Evolutionary conservation across 1,140 invertebrate genomes (phyloP).

Genomic region (Drosophila novamexicana): DNA sequence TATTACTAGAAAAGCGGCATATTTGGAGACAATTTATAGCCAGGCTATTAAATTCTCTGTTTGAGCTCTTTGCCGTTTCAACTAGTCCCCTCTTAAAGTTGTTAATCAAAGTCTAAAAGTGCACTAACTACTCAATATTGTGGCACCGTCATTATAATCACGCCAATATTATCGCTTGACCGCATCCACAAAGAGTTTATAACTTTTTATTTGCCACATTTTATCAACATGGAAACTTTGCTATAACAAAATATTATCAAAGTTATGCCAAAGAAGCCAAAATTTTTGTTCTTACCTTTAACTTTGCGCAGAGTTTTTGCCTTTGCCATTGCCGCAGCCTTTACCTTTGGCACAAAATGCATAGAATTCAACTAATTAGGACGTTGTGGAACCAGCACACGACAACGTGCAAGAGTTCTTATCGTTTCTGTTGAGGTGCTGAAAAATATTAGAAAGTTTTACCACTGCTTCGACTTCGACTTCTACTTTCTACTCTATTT

Average conservation of each 20-base stretch:
- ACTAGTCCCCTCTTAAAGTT: neutral
- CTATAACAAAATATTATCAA: constrained; percentile 77
- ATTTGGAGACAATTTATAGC: too few species aligned
- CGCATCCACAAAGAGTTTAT: constrained; percentile 45
- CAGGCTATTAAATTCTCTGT: too few species aligned
- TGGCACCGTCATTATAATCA: constrained; percentile 40
- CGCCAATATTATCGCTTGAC: constrained; percentile 33
- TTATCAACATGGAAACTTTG: constrained; percentile 74
- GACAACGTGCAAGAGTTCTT: constrained; percentile 69
- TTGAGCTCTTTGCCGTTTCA: too few species aligned
- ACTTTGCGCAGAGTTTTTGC: neutral
- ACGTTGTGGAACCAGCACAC: constrained; percentile 38
- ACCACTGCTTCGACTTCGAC: constrained; percentile 18
- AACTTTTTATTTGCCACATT: constrained; percentile 80
- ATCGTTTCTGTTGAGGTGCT: constrained; percentile 71
- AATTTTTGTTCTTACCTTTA: constrained; percentile 34
- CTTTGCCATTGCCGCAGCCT: constrained; percentile 30
- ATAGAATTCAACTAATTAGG: constrained; percentile 80
- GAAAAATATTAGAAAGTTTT: constrained; percentile 81
- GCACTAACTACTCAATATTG: constrained; percentile 16
- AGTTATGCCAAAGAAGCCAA: constrained; percentile 73
- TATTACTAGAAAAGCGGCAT: too few species aligned
- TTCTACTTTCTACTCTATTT: neutral
- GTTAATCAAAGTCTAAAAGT: constrained; percentile 3
- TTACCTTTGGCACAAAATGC: constrained; percentile 50